A percentile compares a stretch with the other conserved stretches of the same genome.
Evolutionary conservation across 2,113 vertebrate genomes (phyloP).

Genomic region (Oncorhynchus tshawytscha): DNA sequence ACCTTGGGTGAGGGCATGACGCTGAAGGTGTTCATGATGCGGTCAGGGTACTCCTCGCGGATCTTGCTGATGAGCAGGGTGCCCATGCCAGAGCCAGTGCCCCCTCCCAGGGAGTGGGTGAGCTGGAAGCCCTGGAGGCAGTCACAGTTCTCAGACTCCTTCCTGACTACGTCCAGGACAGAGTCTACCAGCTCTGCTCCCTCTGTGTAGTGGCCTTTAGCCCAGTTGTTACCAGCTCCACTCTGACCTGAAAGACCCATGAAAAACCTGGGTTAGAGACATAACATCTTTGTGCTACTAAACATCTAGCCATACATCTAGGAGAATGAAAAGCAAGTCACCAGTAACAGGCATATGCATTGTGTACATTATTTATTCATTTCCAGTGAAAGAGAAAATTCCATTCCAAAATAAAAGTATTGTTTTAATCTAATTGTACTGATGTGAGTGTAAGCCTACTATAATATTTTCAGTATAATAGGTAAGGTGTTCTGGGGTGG

Average conservation of each 20-base stretch:
- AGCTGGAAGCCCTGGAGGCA: constrained; percentile 92
- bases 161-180: constrained; percentile 75
- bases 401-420: too few relatives aligned
- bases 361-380: too few relatives aligned
- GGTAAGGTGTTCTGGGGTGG: background rate
- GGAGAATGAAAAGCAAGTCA: too few relatives aligned
- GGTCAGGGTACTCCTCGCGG: constrained; percentile 88
- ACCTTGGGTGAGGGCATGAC: constrained; percentile 92
- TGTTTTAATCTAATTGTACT: background rate
- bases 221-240: constrained; percentile 78
- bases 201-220: constrained; percentile 79
- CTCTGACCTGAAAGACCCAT: constrained; percentile 68
- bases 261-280: background rate
- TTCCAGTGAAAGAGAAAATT: too few relatives aligned
- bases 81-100: constrained; percentile 89
- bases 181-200: constrained; percentile 77
- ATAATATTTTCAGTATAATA: background rate
- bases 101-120: constrained; percentile 87
- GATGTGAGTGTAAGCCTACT: background rate
- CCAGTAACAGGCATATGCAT: too few relatives aligned
- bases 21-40: constrained; percentile 95
- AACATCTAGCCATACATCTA: too few relatives aligned
- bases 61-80: constrained; percentile 93
- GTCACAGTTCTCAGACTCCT: constrained; percentile 86
- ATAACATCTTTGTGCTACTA: background rate